Conservation (phyloP, 2,888 invertebrate species). For the Phyllotreta cruciferae region DNA sequence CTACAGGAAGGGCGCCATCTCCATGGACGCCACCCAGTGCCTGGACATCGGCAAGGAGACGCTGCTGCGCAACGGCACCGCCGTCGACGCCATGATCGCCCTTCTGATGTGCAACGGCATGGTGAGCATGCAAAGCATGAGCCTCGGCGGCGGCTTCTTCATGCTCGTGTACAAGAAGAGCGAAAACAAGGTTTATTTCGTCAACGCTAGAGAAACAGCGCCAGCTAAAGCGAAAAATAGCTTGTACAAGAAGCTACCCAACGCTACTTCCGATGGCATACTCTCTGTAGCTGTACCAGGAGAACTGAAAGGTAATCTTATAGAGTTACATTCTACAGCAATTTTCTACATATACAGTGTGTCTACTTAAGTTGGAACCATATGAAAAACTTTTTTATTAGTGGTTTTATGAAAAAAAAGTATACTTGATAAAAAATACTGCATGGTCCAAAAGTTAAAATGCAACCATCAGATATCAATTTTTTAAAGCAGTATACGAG, state of each 20-base stretch:
- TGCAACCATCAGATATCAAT: no score
- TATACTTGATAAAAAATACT: no score
- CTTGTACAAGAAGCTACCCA: slow-evolving; percentile 63
- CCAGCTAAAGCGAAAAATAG: slow-evolving; percentile 67
- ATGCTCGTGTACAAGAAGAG: slow-evolving; percentile 76
- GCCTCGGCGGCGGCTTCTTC: slow-evolving; percentile 79
- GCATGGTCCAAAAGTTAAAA: no score
- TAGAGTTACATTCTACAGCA: not conserved
- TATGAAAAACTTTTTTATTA: no score
- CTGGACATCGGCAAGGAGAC: slow-evolving; percentile 52
- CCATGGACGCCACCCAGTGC: not conserved
- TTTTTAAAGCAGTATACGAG: no score
- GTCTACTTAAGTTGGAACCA: no score
- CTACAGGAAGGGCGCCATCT: not conserved
- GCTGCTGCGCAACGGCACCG: slow-evolving; percentile 74
- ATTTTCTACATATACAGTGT: no score
- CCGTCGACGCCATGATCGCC: slow-evolving; percentile 84
- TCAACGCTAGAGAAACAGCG: slow-evolving; percentile 80
- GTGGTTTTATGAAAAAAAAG: no score
- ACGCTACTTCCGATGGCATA: slow-evolving; percentile 49
- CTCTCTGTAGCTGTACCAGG: slow-evolving; percentile 82
- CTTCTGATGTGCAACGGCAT: slow-evolving; percentile 86
- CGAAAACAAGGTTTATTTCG: slow-evolving; percentile 66
- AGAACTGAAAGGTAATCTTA: slow-evolving; percentile 77
- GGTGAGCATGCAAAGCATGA: slow-evolving; percentile 81